phyloP scores from a whole-genome alignment of 2,113 vertebrate genomes.

The Lepidothrix coronata region DNA sequence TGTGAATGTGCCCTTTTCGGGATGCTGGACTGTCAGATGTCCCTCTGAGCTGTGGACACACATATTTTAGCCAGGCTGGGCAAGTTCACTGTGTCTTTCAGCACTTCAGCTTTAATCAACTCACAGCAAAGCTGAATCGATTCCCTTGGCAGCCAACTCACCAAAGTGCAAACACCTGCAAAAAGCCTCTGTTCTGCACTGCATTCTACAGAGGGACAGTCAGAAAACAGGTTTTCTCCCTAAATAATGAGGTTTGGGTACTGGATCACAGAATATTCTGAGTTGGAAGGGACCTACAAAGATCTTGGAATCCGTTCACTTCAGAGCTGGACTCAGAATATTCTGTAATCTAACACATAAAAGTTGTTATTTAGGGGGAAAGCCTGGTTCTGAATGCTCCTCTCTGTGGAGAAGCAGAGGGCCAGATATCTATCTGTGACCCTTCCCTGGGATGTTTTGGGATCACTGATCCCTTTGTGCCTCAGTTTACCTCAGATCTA shows the following conservation, averaged over 20 bases:
- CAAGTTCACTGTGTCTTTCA: background rate
- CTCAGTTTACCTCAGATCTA: background rate
- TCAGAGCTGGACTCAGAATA: background rate
- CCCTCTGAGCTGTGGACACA: background rate
- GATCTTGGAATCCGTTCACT: background rate
- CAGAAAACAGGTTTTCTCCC: background rate
- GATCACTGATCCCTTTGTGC: background rate
- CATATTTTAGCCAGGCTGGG: background rate
- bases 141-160: background rate
- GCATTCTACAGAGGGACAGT: background rate
- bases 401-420: background rate
- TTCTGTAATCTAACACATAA: background rate
- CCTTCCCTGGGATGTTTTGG: background rate
- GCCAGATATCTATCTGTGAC: background rate
- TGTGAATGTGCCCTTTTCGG: fast-evolving
- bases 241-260: background rate
- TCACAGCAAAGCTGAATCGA: background rate
- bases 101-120: background rate
- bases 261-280: background rate
- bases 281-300: background rate
- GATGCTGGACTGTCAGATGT: background rate
- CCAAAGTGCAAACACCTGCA: background rate
- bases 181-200: background rate
- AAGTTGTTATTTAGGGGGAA: background rate
- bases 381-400: background rate